Conservation (phyloP, 2,797 vertebrate genomes). For the Leptatherina wallacei region DNA sequence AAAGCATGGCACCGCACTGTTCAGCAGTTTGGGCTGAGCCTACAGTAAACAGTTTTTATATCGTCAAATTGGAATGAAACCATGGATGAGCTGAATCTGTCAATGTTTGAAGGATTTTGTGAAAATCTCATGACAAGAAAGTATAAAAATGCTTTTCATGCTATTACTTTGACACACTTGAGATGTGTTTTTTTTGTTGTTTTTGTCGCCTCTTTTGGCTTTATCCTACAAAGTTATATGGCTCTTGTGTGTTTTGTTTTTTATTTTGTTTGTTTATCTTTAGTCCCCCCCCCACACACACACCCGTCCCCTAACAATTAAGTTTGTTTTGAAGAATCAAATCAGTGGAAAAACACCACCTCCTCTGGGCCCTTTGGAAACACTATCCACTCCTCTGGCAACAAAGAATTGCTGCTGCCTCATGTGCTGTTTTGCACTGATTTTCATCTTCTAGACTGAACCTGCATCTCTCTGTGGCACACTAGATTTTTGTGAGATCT, state of each 20-base stretch:
- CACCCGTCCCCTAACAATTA: not conserved
- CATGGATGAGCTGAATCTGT: slow-evolving; percentile 58
- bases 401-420: slow-evolving; percentile 1
- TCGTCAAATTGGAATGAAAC: slow-evolving; percentile 23
- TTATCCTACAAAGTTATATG: not conserved
- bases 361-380: slow-evolving; percentile 24
- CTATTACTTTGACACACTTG: slow-evolving; percentile 29
- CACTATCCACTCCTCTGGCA: slow-evolving; percentile 1
- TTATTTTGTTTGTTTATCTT: not conserved
- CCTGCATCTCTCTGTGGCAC: slow-evolving; percentile 14
- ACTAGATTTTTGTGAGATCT: slow-evolving; percentile 53
- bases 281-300: too few species aligned
- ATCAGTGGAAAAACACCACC: slow-evolving; percentile 17
- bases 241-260: too few species aligned
- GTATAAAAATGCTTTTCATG: slow-evolving; percentile 50
- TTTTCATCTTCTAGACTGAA: slow-evolving; percentile 19
- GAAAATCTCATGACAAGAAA: slow-evolving; percentile 56
- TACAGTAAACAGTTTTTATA: slow-evolving; percentile 29
- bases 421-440: slow-evolving; percentile 17
- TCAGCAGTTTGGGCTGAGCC: slow-evolving; percentile 19
- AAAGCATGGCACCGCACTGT: not conserved
- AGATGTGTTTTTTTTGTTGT: not conserved
- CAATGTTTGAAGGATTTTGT: slow-evolving; percentile 38
- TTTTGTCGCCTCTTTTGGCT: not conserved
- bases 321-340: slow-evolving; percentile 11